Percentiles rank a stretch among this genome's conserved stretches.
Evolutionary conservation across 1,140 invertebrate species (phyloP).

Genomic region (Branchinecta lindahli): DNA sequence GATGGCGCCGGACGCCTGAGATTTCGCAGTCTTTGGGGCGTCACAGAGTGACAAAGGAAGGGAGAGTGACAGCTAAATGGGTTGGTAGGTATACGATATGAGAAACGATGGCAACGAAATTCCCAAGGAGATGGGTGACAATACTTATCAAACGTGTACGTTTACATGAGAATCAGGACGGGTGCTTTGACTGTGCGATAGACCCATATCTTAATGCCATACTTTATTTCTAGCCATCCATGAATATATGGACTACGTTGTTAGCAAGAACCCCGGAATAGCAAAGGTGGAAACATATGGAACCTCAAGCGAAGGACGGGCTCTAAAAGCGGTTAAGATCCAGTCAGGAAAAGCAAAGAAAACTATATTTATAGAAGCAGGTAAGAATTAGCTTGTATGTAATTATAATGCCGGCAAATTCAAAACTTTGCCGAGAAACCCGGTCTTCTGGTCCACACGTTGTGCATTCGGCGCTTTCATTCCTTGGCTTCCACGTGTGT

Average conservation of each 20-base stretch:
- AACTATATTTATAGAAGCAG: conserved; percentile 44
- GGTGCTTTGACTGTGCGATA: too few relatives aligned
- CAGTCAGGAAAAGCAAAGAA: conserved; percentile 33
- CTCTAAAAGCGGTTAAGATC: conserved; percentile 51
- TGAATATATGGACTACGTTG: conserved; percentile 55
- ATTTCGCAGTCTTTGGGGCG: too few relatives aligned
- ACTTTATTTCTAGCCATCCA: conserved; percentile 40
- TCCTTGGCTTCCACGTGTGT: background rate
- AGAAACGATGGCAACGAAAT: too few relatives aligned
- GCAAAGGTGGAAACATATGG: conserved; percentile 55
- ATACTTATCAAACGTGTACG: too few relatives aligned
- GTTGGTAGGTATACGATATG: too few relatives aligned
- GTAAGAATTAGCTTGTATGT: conserved; percentile 26
- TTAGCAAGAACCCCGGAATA: conserved; percentile 46
- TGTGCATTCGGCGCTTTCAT: background rate
- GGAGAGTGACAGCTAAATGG: too few relatives aligned
- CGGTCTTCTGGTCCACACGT: conserved; percentile 26
- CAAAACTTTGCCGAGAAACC: conserved; percentile 21
- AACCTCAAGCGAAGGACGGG: conserved; percentile 51
- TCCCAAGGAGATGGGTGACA: too few relatives aligned
- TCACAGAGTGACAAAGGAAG: too few relatives aligned
- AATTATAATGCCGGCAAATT: background rate
- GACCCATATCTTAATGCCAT: background rate
- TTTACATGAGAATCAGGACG: too few relatives aligned
- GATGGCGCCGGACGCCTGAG: too few relatives aligned